Evolutionary conservation across 2,797 vertebrate species (phyloP), one percentile per base, ranked within the genome.

Genomic region (Phyllotis vaccarum): DNA sequence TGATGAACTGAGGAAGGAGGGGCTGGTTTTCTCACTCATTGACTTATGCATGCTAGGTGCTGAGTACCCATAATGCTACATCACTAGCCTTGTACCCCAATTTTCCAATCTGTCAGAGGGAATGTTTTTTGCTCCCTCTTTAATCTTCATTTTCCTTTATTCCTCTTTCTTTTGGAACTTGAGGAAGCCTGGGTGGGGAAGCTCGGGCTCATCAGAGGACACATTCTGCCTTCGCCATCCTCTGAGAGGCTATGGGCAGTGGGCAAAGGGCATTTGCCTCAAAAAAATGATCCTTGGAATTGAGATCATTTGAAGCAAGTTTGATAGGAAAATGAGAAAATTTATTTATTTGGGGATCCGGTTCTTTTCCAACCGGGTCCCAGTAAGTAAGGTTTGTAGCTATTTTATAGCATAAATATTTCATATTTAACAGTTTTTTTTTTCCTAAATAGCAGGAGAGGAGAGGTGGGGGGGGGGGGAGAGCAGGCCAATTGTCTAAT

Each of bases 311-410:
- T 86, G 88, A 96, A 83, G 24, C 6, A 68, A 78, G 94, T 78
- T 89, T 29, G 24, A 66, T 56, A 86, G 43, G 34, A 85, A 68
- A 56, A 85, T 24, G 79, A 89, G 81, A 85, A 72, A 58, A 72
- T 46, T 29, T 78, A 19, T 9, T 92, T 85, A 80, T 86, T 94
- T 83, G 66, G 0, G 68, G 43, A 49, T 90, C 89, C 85, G 93
- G 56, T 58, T 93, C 40, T 92, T 81, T 93, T 86, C 92, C 88
- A 95, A 11, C 31, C 92, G 78, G 60, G 89, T 90, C 88, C 60
- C 88, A 37, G 24, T 76, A 85, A 96, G 86, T 78, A 81, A 92
- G 56, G 17, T 34, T 74, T 16, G 91, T 64, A 54, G n/a, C 58
- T 85, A 86, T 66, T 80, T 92, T 62, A 43, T 70, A 74, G 81